phyloP scores from a whole-genome alignment of 2,797 vertebrate genomes.

The Parambassis ranga region DNA sequence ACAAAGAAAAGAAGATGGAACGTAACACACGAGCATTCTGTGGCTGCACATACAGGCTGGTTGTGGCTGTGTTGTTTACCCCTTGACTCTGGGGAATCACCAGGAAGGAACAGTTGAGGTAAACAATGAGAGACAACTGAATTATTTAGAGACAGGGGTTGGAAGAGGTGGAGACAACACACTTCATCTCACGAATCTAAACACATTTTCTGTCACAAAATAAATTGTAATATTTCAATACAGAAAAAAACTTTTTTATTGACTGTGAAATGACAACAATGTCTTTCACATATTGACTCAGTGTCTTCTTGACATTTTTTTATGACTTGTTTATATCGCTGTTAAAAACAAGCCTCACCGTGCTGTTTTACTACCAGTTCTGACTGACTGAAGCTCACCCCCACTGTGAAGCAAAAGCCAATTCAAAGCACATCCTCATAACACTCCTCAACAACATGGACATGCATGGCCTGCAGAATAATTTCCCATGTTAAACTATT shows the following conservation, averaged over 20 bases:
- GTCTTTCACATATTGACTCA: neutral
- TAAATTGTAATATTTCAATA: constrained; percentile 9
- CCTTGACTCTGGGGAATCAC: constrained; percentile 56
- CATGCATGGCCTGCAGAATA: too few species aligned
- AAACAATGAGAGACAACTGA: constrained; percentile 70
- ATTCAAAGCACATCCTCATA: constrained; percentile 23
- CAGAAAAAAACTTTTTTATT: neutral
- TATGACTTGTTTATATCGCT: neutral
- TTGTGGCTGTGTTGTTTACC: constrained; percentile 48
- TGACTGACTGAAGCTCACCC: constrained; percentile 7
- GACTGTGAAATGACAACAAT: neutral
- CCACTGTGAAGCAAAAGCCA: constrained; percentile 1
- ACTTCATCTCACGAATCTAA: constrained; percentile 20
- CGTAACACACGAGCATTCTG: constrained; percentile 28
- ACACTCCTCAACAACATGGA: constrained; percentile 13
- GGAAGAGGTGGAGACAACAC: constrained; percentile 28
- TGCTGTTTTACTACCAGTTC: too few species aligned
- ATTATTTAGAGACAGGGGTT: constrained; percentile 72
- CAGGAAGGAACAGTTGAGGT: constrained; percentile 65
- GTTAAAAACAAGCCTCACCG: neutral
- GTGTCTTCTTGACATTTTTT: neutral
- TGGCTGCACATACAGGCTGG: constrained; percentile 29
- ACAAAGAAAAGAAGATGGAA: constrained; percentile 52
- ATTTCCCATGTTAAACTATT: too few species aligned
- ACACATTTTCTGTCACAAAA: constrained; percentile 31